Conservation (phyloP, 2,888 invertebrate genomes). For the Nemotelus pantherinus region DNA sequence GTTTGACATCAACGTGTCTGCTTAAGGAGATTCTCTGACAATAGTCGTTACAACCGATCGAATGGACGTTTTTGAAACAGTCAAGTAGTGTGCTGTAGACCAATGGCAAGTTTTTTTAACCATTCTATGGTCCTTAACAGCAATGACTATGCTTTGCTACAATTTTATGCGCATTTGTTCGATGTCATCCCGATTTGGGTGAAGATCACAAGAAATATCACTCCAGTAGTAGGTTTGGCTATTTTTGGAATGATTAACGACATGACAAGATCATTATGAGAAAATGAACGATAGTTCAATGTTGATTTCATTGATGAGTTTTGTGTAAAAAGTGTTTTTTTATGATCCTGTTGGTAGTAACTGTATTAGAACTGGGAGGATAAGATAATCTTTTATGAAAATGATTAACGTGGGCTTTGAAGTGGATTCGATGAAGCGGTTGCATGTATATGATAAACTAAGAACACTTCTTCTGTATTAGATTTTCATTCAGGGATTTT, state of each 20-base stretch:
- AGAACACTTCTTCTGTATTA: too few relatives aligned
- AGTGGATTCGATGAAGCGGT: too few relatives aligned
- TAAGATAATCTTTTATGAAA: too few relatives aligned
- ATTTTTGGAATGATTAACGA: constrained; percentile 40
- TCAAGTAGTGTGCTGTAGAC: not conserved
- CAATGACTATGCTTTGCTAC: constrained; percentile 5
- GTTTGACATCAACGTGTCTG: constrained; percentile 27
- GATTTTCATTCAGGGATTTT: too few relatives aligned
- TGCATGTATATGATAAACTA: too few relatives aligned
- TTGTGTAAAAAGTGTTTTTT: too few relatives aligned
- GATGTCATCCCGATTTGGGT: constrained; percentile 31
- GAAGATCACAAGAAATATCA: constrained; percentile 28
- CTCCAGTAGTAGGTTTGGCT: constrained; percentile 11
- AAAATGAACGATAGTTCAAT: constrained; percentile 28
- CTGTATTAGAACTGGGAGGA: too few relatives aligned
- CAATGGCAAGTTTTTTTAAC: not conserved
- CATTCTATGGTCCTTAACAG: too few relatives aligned
- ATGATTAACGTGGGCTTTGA: too few relatives aligned
- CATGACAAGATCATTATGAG: constrained; percentile 40
- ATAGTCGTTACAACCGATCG: constrained; percentile 21
- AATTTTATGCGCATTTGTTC: constrained; percentile 45
- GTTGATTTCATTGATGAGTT: constrained; percentile 19
- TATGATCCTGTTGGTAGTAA: too few relatives aligned
- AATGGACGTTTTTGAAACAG: not conserved
- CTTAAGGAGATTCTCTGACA: constrained; percentile 29